Base-by-base conservation (phyloP, 2,888 invertebrate species). In the Lepidochrysops patricia region DNA sequence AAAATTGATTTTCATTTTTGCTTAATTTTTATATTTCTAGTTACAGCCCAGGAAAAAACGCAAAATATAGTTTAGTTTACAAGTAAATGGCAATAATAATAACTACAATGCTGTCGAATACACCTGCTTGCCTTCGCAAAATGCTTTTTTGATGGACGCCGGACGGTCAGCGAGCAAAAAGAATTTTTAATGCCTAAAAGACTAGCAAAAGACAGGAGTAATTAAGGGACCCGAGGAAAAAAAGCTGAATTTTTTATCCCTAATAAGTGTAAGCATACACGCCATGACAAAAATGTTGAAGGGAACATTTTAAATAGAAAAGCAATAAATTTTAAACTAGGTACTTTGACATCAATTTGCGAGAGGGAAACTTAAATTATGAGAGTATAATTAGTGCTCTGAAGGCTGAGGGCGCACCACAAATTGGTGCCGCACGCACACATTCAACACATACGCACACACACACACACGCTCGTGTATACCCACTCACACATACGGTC, bases 381-480 rank as follows among this genome's bases (percentile, higher is more conserved):
- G 50, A 13, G 50, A 50, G 50, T 26, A 12, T 50, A 50, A 50
- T 50, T 50, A 50, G 26, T 50, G 15, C 50, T 26, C 50, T n/a
- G 25, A 50, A 25, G 26, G 50, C 26, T 50, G 25, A 50, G 25
- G 26, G 26, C 50, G 50, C 25, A 50, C n/a, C 50, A 50, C 26
- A 50, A 50, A 50, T 50, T 50, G 50, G 26, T 26, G 26, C 26
- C 26, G 26, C 26, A 26, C 13, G 43, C 2, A 9, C 9, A 7
- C 19, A 9, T 43, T 13, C 19, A 43, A 13, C 19, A 7, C 13
- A 13, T 5, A 13, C 5, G 13, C 43, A 4, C 19, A 15, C 43
- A 19, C 43, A 15, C 19, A 43, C 43, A 43, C n/a, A n/a, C n/a
- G n/a, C n/a, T n/a, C n/a, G n/a, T n/a, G 35, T 5, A 13, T 13